These are phyloP conservation scores for Vandiemenella viatica DNA, from an alignment of 2,888 invertebrate genomes.

Conservation along the genomic window DNA sequence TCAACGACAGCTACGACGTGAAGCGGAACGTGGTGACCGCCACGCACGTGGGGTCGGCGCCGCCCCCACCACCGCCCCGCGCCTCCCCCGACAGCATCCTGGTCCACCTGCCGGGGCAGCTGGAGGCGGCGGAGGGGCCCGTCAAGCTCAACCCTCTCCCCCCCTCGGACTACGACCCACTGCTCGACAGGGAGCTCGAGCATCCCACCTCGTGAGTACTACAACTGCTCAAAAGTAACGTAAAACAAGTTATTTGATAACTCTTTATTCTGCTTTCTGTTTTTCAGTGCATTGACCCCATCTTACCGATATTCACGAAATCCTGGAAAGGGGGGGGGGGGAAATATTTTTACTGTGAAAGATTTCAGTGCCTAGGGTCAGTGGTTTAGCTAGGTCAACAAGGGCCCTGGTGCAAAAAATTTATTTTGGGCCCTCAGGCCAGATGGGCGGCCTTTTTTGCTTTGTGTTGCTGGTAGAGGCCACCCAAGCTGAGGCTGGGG, in stretches of 20 bases:
- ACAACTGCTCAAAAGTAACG: not conserved
- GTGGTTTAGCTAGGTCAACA: too few species aligned
- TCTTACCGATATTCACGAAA: too few species aligned
- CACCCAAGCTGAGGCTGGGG: too few species aligned
- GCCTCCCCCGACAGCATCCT: slow-evolving; percentile 30
- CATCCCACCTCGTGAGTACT: slow-evolving; percentile 62
- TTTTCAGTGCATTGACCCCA: too few species aligned
- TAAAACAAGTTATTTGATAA: slow-evolving; percentile 5
- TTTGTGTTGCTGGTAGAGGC: too few species aligned
- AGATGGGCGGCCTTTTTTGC: too few species aligned
- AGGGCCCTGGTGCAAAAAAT: too few species aligned
- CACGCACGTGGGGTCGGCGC: too few species aligned
- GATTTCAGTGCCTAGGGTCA: too few species aligned
- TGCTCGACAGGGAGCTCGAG: slow-evolving; percentile 51
- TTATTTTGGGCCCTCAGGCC: too few species aligned
- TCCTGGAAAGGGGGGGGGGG: too few species aligned
- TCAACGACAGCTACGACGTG: slow-evolving; percentile 19
- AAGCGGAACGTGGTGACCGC: not conserved
- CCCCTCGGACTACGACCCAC: slow-evolving; percentile 36
- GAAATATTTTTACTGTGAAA: too few species aligned
- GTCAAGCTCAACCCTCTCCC: slow-evolving; percentile 10
- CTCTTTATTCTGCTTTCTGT: slow-evolving; percentile 1
- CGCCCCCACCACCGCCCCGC: slow-evolving; percentile 27
- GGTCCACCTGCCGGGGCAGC: slow-evolving; percentile 24
- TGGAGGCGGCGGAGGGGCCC: slow-evolving; percentile 6